Evolutionary conservation across 1,140 invertebrate species (phyloP).

Genomic region (Eumaeus atala): DNA sequence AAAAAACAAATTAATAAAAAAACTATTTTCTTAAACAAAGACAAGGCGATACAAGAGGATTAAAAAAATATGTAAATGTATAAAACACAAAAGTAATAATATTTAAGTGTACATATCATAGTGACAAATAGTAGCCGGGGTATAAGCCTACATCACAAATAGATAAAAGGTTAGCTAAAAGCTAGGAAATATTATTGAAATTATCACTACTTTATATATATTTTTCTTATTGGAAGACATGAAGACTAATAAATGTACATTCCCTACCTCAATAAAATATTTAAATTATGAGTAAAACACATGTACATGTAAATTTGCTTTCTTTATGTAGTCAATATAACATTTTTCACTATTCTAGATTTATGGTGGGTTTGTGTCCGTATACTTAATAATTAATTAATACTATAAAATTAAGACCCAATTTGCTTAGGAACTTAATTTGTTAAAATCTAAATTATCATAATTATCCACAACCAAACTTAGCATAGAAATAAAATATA

Average conservation of each 20-base stretch:
- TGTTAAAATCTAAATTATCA: too few relatives aligned
- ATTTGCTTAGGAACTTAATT: too few relatives aligned
- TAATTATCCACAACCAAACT: constrained; percentile 24
- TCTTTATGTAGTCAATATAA: constrained; percentile 19
- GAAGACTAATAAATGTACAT: neutral
- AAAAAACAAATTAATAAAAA: neutral
- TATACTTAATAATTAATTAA: constrained; percentile 50
- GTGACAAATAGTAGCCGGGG: neutral
- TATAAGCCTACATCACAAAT: too few relatives aligned
- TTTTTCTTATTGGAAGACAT: constrained; percentile 11
- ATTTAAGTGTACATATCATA: too few relatives aligned
- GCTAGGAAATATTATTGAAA: neutral
- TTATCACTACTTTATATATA: neutral
- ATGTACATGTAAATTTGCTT: neutral
- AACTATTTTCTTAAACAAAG: too few relatives aligned
- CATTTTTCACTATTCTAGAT: constrained; percentile 48
- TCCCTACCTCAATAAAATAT: constrained; percentile 10
- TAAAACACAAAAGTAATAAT: too few relatives aligned
- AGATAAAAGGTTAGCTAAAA: neutral
- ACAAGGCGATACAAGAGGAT: too few relatives aligned
- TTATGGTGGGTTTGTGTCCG: constrained; percentile 68
- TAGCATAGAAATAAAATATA: neutral
- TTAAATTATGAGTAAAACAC: constrained; percentile 17
- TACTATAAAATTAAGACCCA: constrained; percentile 30
- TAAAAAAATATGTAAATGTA: too few relatives aligned